A percentile compares a stretch with the other conserved stretches of the same genome.
phyloP scores from a whole-genome alignment of 2,113 vertebrate genomes.

The Trichechus manatus region DNA sequence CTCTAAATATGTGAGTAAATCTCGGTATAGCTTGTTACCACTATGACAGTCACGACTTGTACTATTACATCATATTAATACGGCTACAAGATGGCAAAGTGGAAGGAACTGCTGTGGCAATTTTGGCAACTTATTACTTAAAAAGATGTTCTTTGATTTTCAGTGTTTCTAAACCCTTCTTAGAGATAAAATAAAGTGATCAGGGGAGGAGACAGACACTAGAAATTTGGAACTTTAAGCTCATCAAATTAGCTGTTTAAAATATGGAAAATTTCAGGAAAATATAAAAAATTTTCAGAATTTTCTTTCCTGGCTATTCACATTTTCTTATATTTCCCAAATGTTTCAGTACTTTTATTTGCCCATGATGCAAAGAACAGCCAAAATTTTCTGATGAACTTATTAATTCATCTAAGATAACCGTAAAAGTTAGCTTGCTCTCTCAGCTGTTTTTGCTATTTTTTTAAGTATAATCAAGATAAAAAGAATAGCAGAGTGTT shows the following conservation, averaged over 20 bases:
- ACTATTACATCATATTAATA: not conserved
- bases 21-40: not conserved
- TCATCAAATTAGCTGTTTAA: not conserved
- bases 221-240: not conserved
- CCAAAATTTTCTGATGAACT: not conserved
- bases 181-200: not conserved
- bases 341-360: not conserved
- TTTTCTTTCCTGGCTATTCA: not conserved
- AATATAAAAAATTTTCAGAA: not conserved
- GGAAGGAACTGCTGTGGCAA: not conserved
- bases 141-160: not conserved
- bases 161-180: not conserved
- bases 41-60: not conserved
- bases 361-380: not conserved
- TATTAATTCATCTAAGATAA: not conserved
- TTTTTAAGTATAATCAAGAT: not conserved
- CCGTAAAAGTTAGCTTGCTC: not conserved
- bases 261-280: not conserved
- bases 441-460: not conserved
- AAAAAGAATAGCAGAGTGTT: not conserved
- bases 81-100: not conserved
- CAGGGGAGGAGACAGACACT: not conserved
- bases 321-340: not conserved
- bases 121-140: not conserved
- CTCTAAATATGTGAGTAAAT: not conserved